Base-by-base conservation (phyloP, 2,113 vertebrate genomes). In the Salvator merianae region DNA sequence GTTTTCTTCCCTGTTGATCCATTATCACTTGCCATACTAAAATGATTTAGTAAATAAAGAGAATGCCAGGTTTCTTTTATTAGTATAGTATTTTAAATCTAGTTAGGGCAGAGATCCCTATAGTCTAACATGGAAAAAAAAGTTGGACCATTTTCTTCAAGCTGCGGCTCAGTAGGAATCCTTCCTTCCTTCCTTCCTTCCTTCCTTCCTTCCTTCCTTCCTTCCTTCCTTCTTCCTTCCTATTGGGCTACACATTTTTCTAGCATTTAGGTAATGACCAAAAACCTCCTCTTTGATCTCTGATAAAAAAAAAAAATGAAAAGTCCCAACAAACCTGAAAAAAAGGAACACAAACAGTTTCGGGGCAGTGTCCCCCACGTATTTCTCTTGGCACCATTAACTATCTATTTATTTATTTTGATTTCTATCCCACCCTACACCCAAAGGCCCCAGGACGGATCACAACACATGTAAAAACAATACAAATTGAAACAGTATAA, bases 1-100 rank as follows among this genome's bases (percentile, higher is more conserved):
- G 18, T 62, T 34, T 50, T 86, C 81, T 78, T 80, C 76, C 84
- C 81, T 59, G 26, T 38, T 1, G 0, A 88, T 83, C 7, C 86
- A 84, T 78, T 77, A 79, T 90, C 7, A 66, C 85, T 69, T 24
- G 47, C 84, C 84, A 86, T 87, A 81, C 12, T 47, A 84, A 87
- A 75, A 84, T 87, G 84, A 79, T 83, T 86, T 90, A 78, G 32
- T 73, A 20, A 65, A 73, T 86, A 84, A 91, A 87, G n/a, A 20
- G 72, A 83, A 87, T 80, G 47, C 43, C 26, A 53, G 0, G 55
- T 32, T 91, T 88, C 5, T 84, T 89, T 90, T 83, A 87, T 9
- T 53, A 74, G 16, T 78, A 55, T 53, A 87, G 3, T 43, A 3
- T 85, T 84, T 70, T 68, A 84, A 91, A 76, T 86, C 88, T 1